phyloP scores from a whole-genome alignment of 1,140 invertebrate genomes.

The Meloidogyne hapla region DNA sequence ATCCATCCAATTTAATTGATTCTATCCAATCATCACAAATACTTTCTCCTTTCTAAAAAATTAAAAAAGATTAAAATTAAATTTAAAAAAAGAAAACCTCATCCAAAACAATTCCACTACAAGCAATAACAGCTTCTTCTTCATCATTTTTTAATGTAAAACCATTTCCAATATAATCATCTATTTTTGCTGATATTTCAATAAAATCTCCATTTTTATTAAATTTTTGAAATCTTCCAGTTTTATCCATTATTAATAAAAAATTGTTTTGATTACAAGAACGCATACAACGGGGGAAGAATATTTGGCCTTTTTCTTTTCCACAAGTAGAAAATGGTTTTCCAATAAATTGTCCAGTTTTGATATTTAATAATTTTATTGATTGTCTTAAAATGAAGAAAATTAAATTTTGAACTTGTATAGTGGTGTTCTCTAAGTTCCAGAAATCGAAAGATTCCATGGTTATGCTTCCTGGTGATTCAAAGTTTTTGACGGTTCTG shows the following conservation, averaged over 20 bases:
- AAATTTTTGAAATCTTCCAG: slow-evolving; percentile 56
- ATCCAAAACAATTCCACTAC: slow-evolving; percentile 57
- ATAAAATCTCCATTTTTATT: slow-evolving; percentile 43
- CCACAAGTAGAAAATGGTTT: slow-evolving; percentile 41
- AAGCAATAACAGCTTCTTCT: slow-evolving; percentile 53
- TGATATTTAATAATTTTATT: slow-evolving; percentile 51
- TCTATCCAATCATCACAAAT: slow-evolving; percentile 64
- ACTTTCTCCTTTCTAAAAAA: slow-evolving; percentile 49
- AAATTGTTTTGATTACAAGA: slow-evolving; percentile 44
- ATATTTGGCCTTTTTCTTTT: slow-evolving; percentile 57
- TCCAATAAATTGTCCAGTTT: slow-evolving; percentile 35
- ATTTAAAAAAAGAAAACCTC: slow-evolving; percentile 29
- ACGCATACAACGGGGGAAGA: slow-evolving; percentile 51
- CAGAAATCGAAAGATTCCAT: too few relatives aligned
- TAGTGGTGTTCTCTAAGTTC: too few relatives aligned
- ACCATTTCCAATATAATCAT: slow-evolving; percentile 61
- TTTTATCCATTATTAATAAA: slow-evolving; percentile 58
- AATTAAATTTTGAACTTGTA: slow-evolving; percentile 29
- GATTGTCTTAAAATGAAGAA: slow-evolving; percentile 50
- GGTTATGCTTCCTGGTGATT: too few relatives aligned
- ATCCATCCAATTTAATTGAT: slow-evolving; percentile 54
- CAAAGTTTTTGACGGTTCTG: too few relatives aligned
- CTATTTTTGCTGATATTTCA: slow-evolving; percentile 52
- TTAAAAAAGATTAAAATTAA: not conserved
- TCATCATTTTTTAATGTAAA: slow-evolving; percentile 48